Conservation (phyloP, 2,888 invertebrate species). For the Erebia palarica region DNA sequence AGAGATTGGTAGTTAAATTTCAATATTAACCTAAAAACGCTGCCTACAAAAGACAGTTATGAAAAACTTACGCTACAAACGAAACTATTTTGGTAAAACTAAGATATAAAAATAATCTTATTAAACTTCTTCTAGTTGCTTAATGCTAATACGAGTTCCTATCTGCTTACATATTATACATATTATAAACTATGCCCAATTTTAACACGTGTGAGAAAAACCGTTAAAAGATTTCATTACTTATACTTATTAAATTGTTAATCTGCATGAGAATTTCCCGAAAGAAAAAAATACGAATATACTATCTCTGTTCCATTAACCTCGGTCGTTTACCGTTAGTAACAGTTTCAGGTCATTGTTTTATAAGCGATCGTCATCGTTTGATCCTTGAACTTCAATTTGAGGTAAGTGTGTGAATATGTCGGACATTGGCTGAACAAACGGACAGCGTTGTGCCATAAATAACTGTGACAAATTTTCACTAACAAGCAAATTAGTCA, state of each 20-base stretch:
- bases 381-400: conserved; percentile 42
- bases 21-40: no score
- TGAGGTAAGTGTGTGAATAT: conserved; percentile 27
- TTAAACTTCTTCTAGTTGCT: no score
- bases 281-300: conserved; percentile 29
- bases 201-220: not conserved
- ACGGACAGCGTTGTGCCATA: not conserved
- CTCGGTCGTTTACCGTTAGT: conserved; percentile 44
- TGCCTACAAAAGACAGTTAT: no score
- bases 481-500: conserved; percentile 18
- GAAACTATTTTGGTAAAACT: no score
- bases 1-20: no score
- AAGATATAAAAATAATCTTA: no score
- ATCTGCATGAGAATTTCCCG: conserved; percentile 1
- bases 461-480: conserved; percentile 12
- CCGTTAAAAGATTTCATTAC: not conserved
- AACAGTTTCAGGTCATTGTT: conserved; percentile 38
- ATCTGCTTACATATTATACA: no score
- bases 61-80: no score
- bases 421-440: conserved; percentile 2
- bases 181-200: no score
- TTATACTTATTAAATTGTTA: not conserved
- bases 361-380: conserved; percentile 28
- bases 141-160: no score
- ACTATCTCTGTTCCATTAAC: conserved; percentile 37